A percentile compares a stretch with the other conserved stretches of the same genome.
Evolutionary conservation across 2,888 invertebrate species (phyloP).

Genomic region (Agapetus fuscipes): DNA sequence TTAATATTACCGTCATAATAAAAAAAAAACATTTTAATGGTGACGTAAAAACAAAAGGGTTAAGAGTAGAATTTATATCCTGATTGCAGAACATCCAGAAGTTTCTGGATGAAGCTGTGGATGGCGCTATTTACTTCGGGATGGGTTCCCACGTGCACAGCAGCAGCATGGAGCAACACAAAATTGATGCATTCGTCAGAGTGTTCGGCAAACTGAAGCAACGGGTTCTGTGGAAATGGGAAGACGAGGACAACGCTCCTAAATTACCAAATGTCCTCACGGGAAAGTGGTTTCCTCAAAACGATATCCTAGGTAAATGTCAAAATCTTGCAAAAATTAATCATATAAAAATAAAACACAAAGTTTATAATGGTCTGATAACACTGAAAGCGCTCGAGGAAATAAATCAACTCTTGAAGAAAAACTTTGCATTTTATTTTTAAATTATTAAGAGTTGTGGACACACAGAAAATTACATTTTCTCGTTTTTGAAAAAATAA

Average conservation of each 20-base stretch:
- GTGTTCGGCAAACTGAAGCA: conserved; percentile 26
- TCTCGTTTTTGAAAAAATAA: too few relatives aligned
- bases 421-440: too few relatives aligned
- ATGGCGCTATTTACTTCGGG: conserved; percentile 39
- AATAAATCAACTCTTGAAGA: too few relatives aligned
- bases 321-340: too few relatives aligned
- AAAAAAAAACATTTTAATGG: neutral
- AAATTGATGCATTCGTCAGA: conserved; percentile 23
- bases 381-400: too few relatives aligned
- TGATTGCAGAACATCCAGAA: conserved; percentile 27
- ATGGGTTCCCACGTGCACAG: conserved; percentile 28
- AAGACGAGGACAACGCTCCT: conserved; percentile 28
- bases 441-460: too few relatives aligned
- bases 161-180: conserved; percentile 23
- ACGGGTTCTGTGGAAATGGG: conserved; percentile 37
- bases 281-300: conserved; percentile 35
- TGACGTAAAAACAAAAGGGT: neutral
- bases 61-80: neutral
- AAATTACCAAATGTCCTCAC: conserved; percentile 30
- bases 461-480: too few relatives aligned
- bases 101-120: conserved; percentile 31
- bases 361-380: too few relatives aligned
- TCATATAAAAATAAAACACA: too few relatives aligned
- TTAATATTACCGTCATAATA: too few relatives aligned
- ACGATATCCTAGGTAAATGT: conserved; percentile 29